Conservation (phyloP, 2,797 vertebrate genomes). For the Pseudochirops cupreus region DNA sequence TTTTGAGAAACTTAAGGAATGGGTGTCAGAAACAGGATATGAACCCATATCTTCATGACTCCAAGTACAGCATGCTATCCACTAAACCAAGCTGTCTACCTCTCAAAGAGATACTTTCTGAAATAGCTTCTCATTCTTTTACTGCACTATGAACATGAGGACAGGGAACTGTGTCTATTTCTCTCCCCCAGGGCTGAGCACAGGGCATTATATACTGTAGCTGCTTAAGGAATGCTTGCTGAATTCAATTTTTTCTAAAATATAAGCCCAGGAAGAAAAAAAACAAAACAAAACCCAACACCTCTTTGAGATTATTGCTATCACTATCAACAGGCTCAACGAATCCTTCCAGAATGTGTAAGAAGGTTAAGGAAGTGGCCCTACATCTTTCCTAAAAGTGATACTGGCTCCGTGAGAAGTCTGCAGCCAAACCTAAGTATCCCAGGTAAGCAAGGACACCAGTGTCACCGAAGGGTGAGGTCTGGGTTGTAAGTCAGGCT, state of each 20-base stretch:
- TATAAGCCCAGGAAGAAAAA: neutral
- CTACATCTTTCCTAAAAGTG: neutral
- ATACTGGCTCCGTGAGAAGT: neutral
- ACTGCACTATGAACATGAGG: neutral
- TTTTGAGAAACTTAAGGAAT: neutral
- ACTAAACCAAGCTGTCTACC: neutral
- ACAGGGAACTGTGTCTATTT: neutral
- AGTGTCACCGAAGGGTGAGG: neutral
- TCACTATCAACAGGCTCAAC: neutral
- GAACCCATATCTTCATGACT: neutral
- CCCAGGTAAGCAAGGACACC: neutral
- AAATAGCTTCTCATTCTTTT: neutral
- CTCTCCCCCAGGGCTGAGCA: neutral
- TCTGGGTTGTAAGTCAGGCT: neutral
- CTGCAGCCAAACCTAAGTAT: neutral
- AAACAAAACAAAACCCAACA: neutral
- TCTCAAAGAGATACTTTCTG: neutral
- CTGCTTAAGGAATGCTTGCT: neutral
- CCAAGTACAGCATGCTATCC: neutral
- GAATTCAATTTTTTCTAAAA: neutral
- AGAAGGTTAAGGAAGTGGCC: neutral
- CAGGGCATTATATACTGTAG: neutral
- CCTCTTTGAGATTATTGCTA: neutral
- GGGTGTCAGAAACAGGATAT: neutral
- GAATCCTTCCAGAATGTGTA: neutral